Evolutionary conservation across 1,140 invertebrate species (phyloP).

Genomic region (Formica selysi): DNA sequence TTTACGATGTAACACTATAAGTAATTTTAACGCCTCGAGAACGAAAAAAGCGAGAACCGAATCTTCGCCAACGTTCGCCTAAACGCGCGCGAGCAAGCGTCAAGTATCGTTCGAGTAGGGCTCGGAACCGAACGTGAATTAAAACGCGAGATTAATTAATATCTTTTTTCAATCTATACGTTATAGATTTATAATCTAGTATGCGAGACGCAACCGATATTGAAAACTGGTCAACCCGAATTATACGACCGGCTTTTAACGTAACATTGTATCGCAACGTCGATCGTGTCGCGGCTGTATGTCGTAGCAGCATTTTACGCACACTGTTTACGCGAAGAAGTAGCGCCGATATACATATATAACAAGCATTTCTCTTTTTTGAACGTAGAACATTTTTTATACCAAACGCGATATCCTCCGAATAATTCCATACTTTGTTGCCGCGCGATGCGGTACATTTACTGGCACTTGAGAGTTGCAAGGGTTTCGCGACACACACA

Average conservation of each 20-base stretch:
- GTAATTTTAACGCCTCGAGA: slow-evolving; percentile 43
- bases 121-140: neutral
- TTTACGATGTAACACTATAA: slow-evolving; percentile 43
- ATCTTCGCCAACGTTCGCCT: slow-evolving; percentile 21
- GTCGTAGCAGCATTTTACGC: slow-evolving; percentile 2
- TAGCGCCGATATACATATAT: neutral
- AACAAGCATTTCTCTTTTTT: neutral
- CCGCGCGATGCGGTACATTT: slow-evolving; percentile 16
- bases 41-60: slow-evolving; percentile 15
- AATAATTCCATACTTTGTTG: slow-evolving; percentile 6
- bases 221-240: neutral
- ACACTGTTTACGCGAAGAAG: neutral
- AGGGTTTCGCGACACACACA: neutral
- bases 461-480: neutral
- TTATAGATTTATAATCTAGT: slow-evolving; percentile 32
- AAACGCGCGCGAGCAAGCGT: slow-evolving; percentile 24
- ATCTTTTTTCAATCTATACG: neutral
- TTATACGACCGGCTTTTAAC: neutral
- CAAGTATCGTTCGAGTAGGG: slow-evolving; percentile 27
- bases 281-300: slow-evolving; percentile 8
- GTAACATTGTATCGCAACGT: neutral
- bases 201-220: neutral
- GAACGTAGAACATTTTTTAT: slow-evolving; percentile 35
- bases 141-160: slow-evolving; percentile 16
- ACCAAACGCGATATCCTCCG: neutral